phyloP scores from a whole-genome alignment of 2,888 invertebrate genomes.

The Idaea biselata region DNA sequence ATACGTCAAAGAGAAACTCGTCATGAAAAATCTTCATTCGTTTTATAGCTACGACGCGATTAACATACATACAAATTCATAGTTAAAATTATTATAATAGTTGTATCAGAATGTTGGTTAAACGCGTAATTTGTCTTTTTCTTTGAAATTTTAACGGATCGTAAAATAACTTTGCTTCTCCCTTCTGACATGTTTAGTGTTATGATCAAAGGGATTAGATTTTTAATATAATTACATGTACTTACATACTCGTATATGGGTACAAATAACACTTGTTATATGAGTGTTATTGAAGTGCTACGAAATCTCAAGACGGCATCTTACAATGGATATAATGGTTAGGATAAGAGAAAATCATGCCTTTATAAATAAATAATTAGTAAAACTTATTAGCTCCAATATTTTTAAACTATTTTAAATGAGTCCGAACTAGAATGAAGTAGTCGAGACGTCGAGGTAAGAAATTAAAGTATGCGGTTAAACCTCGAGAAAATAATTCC shows the following conservation, averaged over 20 bases:
- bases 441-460: too few relatives aligned
- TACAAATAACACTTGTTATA: not conserved
- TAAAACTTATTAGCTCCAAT: too few relatives aligned
- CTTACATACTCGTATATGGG: not conserved
- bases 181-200: slow-evolving; percentile 3
- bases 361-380: too few relatives aligned
- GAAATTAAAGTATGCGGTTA: too few relatives aligned
- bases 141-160: slow-evolving; percentile 5
- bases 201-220: slow-evolving; percentile 2
- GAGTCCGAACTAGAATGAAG: too few relatives aligned
- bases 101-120: slow-evolving; percentile 5
- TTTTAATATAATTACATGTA: not conserved
- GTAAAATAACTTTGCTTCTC: slow-evolving; percentile 4
- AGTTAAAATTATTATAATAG: slow-evolving; percentile 6
- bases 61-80: slow-evolving; percentile 5
- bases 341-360: too few relatives aligned
- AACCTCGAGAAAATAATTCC: too few relatives aligned
- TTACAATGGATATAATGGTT: too few relatives aligned
- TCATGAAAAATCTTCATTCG: slow-evolving; percentile 2
- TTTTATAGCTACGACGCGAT: slow-evolving; percentile 1
- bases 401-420: too few relatives aligned
- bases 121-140: slow-evolving; percentile 4
- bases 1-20: not conserved
- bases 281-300: not conserved
- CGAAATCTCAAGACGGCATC: too few relatives aligned